Evolutionary conservation across 2,797 vertebrate genomes (phyloP).

Genomic region (Syncerus caffer): DNA sequence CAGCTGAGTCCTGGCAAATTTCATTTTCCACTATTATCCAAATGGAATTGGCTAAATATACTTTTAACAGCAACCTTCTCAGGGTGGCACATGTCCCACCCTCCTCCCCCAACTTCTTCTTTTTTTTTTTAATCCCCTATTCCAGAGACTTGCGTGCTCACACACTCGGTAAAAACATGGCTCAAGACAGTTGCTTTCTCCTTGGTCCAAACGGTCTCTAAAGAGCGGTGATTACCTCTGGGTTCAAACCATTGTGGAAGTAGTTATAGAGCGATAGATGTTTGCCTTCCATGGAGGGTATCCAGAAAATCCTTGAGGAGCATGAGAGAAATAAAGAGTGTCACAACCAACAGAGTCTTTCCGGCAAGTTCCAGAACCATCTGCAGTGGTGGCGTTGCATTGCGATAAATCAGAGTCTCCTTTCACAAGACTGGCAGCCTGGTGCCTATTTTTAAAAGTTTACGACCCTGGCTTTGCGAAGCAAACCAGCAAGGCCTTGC

Average conservation of each 20-base stretch:
- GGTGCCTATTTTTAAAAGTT: slow-evolving; percentile 74
- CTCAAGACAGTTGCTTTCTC: not conserved
- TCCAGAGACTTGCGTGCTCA: not conserved
- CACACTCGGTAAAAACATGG: not conserved
- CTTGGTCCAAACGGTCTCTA: not conserved
- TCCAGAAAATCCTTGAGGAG: not conserved
- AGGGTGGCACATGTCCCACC: not conserved
- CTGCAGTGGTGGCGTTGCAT: not conserved
- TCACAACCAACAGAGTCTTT: not conserved
- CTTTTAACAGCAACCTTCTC: not conserved
- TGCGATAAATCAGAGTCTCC: slow-evolving; percentile 36
- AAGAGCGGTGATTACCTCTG: not conserved
- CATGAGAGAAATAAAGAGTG: fast-evolving
- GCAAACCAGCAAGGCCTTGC: slow-evolving; percentile 21
- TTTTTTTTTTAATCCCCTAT: not conserved
- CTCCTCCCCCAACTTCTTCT: fast-evolving
- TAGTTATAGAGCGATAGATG: not conserved
- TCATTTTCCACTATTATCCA: not conserved
- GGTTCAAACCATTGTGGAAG: not conserved
- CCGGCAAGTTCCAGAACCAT: slow-evolving; percentile 14
- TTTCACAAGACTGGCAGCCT: slow-evolving; percentile 49
- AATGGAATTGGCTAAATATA: not conserved
- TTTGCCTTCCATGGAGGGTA: not conserved
- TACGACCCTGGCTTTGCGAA: slow-evolving; percentile 60
- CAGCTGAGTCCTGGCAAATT: not conserved